These are phyloP conservation scores for Actinostola sp. DNA, from an alignment of 92 coral and sea anemone genomes.

Conservation along the genomic window DNA sequence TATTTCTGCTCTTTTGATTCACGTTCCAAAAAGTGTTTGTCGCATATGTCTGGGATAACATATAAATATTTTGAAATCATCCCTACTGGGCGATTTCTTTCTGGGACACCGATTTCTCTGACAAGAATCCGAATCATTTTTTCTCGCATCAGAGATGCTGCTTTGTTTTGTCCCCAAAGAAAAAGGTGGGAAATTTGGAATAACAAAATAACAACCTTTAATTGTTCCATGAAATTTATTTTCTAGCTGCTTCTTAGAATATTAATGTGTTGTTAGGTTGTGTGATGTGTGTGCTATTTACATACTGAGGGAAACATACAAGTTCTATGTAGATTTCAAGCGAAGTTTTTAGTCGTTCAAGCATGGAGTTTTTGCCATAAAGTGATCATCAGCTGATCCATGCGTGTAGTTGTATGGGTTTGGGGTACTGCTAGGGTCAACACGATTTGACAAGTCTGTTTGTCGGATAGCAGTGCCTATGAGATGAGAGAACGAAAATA, in stretches of 20 bases:
- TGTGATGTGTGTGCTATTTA: conserved; percentile 43
- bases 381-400: neutral
- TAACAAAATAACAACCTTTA: conserved; percentile 51
- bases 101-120: conserved; percentile 38
- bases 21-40: neutral
- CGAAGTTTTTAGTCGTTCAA: conserved; percentile 20
- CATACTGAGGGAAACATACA: conserved; percentile 30
- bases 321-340: conserved; percentile 27
- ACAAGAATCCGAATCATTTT: conserved; percentile 7
- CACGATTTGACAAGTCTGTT: conserved; percentile 28
- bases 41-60: neutral
- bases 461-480: conserved; percentile 23
- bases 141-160: conserved; percentile 16
- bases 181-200: conserved; percentile 43
- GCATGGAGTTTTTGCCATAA: conserved; percentile 29
- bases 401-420: neutral
- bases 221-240: conserved; percentile 36
- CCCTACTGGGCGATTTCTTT: conserved; percentile 22
- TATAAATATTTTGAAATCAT: conserved; percentile 1
- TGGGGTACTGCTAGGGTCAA: conserved; percentile 24
- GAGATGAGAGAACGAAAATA: conserved; percentile 7
- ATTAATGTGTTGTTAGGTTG: conserved; percentile 50
- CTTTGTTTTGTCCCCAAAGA: conserved; percentile 24
- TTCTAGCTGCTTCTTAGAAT: conserved; percentile 40
- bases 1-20: conserved; percentile 16